Evolutionary conservation across 2,888 invertebrate species (phyloP), one percentile per base, ranked within the genome.

Genomic region (Diplolepis rosae): DNA sequence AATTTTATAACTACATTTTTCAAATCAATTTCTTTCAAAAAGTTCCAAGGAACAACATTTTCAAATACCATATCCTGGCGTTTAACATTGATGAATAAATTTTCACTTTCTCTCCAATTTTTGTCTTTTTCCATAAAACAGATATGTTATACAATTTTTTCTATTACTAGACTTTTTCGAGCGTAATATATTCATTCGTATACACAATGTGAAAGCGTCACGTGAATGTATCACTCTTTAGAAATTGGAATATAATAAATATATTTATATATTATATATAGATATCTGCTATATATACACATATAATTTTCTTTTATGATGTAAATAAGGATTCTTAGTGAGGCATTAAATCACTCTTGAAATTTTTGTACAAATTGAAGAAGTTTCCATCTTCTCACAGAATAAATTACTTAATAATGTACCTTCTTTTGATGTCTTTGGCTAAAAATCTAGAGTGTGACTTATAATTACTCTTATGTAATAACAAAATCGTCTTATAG

Each of bases 351-450:
- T 72, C 68, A 75, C 69, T 80, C 72, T 52, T 76, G 77, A 77
- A 70, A 73, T 78, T 80, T 75, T 70, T 74, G 78, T 79, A 80
- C 80, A 82, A 82, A 71, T 76, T 75, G 76, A 77, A 75, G 74
- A 77, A 66, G 50, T 72, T 67, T 52, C 69, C 68, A 77, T 70
- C 80, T 70, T 78, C 51, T 56, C 30, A 48, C 45, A 51, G 50
- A 68, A 48, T 65, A 61, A 79, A 74, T 71, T 79, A 77, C 74
- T 68, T 73, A 77, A 70, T 69, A n/a, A 66, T 72, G 71, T 79
- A 79, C 68, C 66, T 48, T 71, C 70, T 70, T 74, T 66, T 83
- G 80, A 80, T 79, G 78, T 84, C 85, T 85, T 85, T 84, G 85
- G 84, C 84, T 84, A 83, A 79, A 78, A 73, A 81, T 78, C 72